These are phyloP conservation scores for Ecliptopera silaceata DNA, from an alignment of 2,888 invertebrate species.

Conservation along the genomic window DNA sequence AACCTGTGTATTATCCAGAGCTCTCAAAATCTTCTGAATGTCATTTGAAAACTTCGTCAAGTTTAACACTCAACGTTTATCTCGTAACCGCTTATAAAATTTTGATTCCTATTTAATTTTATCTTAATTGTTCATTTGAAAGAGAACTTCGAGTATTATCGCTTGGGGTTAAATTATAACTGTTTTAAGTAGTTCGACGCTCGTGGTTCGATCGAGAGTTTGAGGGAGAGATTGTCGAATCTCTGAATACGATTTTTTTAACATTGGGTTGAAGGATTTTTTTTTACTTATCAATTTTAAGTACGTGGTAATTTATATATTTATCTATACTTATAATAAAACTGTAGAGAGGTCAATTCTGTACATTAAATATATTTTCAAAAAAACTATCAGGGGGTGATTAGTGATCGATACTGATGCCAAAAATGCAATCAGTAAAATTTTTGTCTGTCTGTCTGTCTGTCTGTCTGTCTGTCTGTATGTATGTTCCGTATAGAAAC, in stretches of 20 bases:
- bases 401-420: too few relatives aligned
- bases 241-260: neutral
- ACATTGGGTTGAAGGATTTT: too few relatives aligned
- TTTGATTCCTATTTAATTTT: slow-evolving; percentile 79
- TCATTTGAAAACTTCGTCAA: slow-evolving; percentile 62
- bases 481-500: too few relatives aligned
- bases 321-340: too few relatives aligned
- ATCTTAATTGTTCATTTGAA: slow-evolving; percentile 77
- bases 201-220: slow-evolving; percentile 26
- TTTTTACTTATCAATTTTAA: too few relatives aligned
- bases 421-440: too few relatives aligned
- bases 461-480: too few relatives aligned
- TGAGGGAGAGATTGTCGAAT: slow-evolving; percentile 15
- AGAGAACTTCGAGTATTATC: slow-evolving; percentile 66
- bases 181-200: slow-evolving; percentile 36
- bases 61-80: slow-evolving; percentile 78
- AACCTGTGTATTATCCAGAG: slow-evolving; percentile 29
- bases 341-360: too few relatives aligned
- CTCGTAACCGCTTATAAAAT: slow-evolving; percentile 76
- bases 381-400: too few relatives aligned
- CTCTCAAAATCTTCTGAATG: slow-evolving; percentile 46
- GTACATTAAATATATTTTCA: too few relatives aligned
- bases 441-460: too few relatives aligned
- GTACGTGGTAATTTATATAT: too few relatives aligned
- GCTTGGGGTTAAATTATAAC: slow-evolving; percentile 55